Conservation (phyloP, 2,113 vertebrate genomes). For the human (Homo sapiens) region DNA sequence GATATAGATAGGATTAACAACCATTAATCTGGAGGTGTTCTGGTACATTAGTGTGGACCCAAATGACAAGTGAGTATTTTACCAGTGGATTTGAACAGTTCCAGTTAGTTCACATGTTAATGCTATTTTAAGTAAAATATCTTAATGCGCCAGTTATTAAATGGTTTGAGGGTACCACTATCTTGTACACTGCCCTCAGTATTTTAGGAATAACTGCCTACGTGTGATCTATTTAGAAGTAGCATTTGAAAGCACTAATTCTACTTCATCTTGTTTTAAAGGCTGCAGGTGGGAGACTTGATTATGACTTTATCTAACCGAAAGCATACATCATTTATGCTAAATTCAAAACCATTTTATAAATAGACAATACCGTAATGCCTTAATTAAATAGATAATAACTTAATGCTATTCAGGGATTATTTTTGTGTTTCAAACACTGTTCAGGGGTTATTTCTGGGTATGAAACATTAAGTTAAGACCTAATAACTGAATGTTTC, state of each 20-base stretch:
- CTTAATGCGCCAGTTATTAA: not conserved
- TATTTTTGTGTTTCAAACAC: no score
- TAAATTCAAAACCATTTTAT: not conserved
- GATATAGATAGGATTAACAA: not conserved
- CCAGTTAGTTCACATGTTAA: not conserved
- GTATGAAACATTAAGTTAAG: no score
- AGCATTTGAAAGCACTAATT: not conserved
- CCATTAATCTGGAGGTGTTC: not conserved
- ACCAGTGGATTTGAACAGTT: not conserved
- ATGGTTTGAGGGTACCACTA: not conserved
- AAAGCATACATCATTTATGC: not conserved
- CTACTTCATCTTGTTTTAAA: not conserved
- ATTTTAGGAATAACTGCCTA: not conserved
- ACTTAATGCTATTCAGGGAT: no score
- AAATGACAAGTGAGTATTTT: not conserved
- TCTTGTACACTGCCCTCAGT: not conserved
- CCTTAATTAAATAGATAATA: not conserved
- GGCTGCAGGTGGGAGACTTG: not conserved
- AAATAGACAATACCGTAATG: not conserved
- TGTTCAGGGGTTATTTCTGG: no score
- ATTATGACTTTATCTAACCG: not conserved
- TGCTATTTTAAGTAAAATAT: not conserved
- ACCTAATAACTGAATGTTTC: not conserved
- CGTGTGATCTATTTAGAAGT: not conserved
- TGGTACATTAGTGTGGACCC: not conserved